Conservation (phyloP, 2,888 invertebrate species). For the Ethmia dodecea region DNA sequence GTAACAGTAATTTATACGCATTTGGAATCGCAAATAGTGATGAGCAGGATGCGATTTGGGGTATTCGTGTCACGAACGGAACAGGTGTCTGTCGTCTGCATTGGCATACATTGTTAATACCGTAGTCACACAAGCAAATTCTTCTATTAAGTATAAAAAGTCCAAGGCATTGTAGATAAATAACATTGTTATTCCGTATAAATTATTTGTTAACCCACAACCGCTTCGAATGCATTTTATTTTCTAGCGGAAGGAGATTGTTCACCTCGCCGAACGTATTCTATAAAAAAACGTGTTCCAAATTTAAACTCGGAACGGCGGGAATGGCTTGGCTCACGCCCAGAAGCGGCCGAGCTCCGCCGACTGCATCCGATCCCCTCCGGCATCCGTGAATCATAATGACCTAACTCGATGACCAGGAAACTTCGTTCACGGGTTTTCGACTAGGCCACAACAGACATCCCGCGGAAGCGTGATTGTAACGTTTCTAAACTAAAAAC, state of each 20-base stretch:
- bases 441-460: not conserved
- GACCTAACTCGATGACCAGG: not conserved
- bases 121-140: constrained; percentile 3
- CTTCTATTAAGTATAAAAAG: not conserved
- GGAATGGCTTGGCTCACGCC: constrained; percentile 68
- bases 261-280: constrained; percentile 64
- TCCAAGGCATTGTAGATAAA: not conserved
- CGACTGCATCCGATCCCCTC: constrained; percentile 49
- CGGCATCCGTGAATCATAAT: constrained; percentile 28
- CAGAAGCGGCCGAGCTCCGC: constrained; percentile 50
- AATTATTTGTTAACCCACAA: not conserved
- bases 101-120: constrained; percentile 10
- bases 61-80: constrained; percentile 52
- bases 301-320: constrained; percentile 69
- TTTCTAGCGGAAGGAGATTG: constrained; percentile 56
- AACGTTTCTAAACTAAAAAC: constrained; percentile 10
- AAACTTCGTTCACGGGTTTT: not conserved
- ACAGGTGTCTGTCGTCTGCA: constrained; percentile 26
- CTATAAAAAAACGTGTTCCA: constrained; percentile 66
- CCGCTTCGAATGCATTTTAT: constrained; percentile 14
- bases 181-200: not conserved
- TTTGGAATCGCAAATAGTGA: constrained; percentile 46
- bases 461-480: not conserved
- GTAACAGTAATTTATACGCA: constrained; percentile 53
- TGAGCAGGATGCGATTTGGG: constrained; percentile 47